Evolutionary conservation across 1,140 invertebrate genomes (phyloP).

Genomic region (Drosophila parabipectinata): DNA sequence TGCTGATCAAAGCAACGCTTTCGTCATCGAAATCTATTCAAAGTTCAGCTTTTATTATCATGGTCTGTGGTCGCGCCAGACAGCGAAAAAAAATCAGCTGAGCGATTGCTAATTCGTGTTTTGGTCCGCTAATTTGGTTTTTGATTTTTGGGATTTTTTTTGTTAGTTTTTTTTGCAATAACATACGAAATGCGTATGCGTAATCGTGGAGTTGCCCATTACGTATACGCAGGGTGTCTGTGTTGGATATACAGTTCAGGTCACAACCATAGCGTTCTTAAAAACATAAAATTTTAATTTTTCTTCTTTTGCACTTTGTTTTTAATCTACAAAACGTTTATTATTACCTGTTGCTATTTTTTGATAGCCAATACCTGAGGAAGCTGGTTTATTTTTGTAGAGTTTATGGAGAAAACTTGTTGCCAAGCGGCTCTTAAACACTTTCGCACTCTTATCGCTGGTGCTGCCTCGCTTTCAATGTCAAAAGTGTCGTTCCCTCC

Average conservation of each 20-base stretch:
- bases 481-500: constrained; percentile 70
- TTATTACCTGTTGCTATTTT: constrained; percentile 1
- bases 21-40: constrained; percentile 54
- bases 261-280: not conserved
- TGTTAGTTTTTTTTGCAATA: constrained; percentile 21
- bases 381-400: constrained; percentile 2
- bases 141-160: constrained; percentile 17
- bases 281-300: not conserved
- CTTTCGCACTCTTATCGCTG: constrained; percentile 57
- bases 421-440: constrained; percentile 53
- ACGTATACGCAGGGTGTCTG: constrained; percentile 45
- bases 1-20: constrained; percentile 34
- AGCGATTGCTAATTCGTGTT: constrained; percentile 34
- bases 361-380: not conserved
- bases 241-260: not conserved
- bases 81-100: constrained; percentile 64
- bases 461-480: constrained; percentile 59
- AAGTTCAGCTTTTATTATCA: constrained; percentile 47
- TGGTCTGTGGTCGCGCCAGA: constrained; percentile 47
- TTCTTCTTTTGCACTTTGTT: not conserved
- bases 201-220: constrained; percentile 51
- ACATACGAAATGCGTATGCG: constrained; percentile 44
- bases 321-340: not conserved
- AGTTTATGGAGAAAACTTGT: constrained; percentile 35
- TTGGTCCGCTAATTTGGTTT: constrained; percentile 16